Conservation (phyloP, 2,797 vertebrate genomes). For the Todus mexicanus region DNA sequence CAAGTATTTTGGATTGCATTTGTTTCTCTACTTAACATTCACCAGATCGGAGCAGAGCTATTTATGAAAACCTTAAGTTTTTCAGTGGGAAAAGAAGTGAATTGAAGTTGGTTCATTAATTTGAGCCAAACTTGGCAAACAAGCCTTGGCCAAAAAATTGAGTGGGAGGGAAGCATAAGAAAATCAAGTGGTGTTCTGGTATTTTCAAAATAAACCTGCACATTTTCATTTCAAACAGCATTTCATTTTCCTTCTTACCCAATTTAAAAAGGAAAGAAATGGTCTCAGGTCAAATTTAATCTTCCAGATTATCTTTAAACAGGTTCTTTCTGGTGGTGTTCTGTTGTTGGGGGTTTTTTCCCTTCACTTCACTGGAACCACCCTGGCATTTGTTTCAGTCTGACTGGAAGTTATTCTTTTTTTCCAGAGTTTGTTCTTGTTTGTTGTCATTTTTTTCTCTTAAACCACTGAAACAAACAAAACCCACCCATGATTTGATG, state of each 20-base stretch:
- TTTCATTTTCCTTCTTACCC: slow-evolving; percentile 2
- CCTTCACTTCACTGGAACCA: not conserved
- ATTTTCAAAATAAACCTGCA: slow-evolving; percentile 33
- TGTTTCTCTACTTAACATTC: not conserved
- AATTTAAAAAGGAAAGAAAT: not conserved
- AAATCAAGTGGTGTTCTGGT: slow-evolving; percentile 31
- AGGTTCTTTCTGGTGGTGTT: not conserved
- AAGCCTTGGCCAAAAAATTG: not conserved
- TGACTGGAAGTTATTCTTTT: not conserved
- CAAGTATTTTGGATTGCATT: not conserved
- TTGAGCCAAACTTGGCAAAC: not conserved
- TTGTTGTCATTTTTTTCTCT: not conserved
- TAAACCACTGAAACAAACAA: not conserved
- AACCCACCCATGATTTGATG: not conserved
- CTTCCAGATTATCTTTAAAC: not conserved
- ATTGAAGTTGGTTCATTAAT: not conserved
- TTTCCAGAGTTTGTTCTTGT: not conserved
- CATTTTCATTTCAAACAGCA: slow-evolving; percentile 20
- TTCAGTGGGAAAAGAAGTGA: not conserved
- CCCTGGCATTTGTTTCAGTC: not conserved
- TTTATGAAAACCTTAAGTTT: not conserved
- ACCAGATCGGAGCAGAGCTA: not conserved
- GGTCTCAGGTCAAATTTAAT: not conserved
- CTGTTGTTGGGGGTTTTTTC: not conserved
- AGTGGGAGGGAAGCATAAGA: not conserved